Evolutionary conservation across 2,797 vertebrate species (phyloP), one percentile per base, ranked within the genome.

Genomic region (Rallus crepitans): DNA sequence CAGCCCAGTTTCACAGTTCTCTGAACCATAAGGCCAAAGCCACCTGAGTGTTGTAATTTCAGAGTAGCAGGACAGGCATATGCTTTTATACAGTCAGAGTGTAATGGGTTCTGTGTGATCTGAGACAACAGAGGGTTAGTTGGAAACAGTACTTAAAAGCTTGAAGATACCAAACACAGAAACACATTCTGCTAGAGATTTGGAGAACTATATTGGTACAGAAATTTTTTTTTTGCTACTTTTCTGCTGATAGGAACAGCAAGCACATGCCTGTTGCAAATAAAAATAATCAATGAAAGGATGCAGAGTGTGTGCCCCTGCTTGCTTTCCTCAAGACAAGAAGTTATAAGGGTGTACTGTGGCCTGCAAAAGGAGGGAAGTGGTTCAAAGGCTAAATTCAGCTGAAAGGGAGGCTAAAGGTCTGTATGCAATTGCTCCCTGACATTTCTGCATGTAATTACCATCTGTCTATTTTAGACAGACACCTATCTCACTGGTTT

Each of bases 371-470:
- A 79, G 59, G 72, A 55, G 14, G 16, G 39, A 88, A 83, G 35
- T 11, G 66, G 50, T 90, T 89, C 82, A 91, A 82, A 95, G 88
- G 81, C 42, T 93, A 82, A 94, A 85, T 42, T 89, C 71, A 87
- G 57, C 81, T 80, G 82, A 82, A 95, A 94, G 28, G 37, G 56
- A 89, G 73, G 91, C 66, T 92, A 73, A 73, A 92, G 82, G 83
- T 90, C 91, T 82, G 80, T 9, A 37, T 0, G 2, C 83, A 87
- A 89, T 87, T 87, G 68, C 64, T 92, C 86, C 28, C 64, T 93
- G 86, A 84, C 86, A 90, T 93, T 95, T 95, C 88, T 77, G 60
- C 33, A 5, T 80, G 81, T 33, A 94, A 89, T 96, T 95, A 78
- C 56, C 75, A 68, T 52, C 75, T 0, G 0, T 53, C 82, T 82